Percentiles rank a stretch among this genome's conserved stretches.
phyloP scores from a whole-genome alignment of 2,113 vertebrate species.

The Poeciliopsis retropinna region DNA sequence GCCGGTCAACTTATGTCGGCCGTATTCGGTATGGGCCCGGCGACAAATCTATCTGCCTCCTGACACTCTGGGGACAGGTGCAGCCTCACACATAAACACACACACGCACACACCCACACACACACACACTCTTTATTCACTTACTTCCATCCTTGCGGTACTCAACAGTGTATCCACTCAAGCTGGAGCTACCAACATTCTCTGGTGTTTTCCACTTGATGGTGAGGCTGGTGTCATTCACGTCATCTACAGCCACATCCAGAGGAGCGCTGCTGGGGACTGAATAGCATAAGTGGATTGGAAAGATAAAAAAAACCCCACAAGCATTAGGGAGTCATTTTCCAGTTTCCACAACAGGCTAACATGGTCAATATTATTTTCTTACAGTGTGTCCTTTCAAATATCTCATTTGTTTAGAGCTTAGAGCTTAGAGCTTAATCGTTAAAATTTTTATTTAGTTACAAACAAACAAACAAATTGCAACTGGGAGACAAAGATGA shows the following conservation, averaged over 20 bases:
- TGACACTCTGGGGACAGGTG: slow-evolving; percentile 77
- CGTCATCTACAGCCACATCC: slow-evolving; percentile 83
- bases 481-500: background rate
- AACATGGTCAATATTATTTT: background rate
- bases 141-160: slow-evolving; percentile 89
- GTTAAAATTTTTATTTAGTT: background rate
- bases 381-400: too few relatives aligned
- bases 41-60: slow-evolving; percentile 66
- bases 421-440: background rate
- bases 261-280: slow-evolving; percentile 84
- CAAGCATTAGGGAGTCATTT: background rate
- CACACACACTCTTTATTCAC: slow-evolving; percentile 39
- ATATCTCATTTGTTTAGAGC: background rate
- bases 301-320: background rate
- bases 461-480: background rate
- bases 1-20: slow-evolving; percentile 61
- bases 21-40: slow-evolving; percentile 64
- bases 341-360: background rate
- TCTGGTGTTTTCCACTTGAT: slow-evolving; percentile 88
- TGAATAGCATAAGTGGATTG: slow-evolving; percentile 42
- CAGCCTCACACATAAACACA: slow-evolving; percentile 14
- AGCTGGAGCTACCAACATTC: slow-evolving; percentile 72
- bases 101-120: background rate
- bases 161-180: slow-evolving; percentile 89
- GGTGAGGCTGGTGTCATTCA: slow-evolving; percentile 83